These are phyloP conservation scores for Zaprionus obscuricornis DNA, from an alignment of 2,888 invertebrate species.

Conservation along the genomic window DNA sequence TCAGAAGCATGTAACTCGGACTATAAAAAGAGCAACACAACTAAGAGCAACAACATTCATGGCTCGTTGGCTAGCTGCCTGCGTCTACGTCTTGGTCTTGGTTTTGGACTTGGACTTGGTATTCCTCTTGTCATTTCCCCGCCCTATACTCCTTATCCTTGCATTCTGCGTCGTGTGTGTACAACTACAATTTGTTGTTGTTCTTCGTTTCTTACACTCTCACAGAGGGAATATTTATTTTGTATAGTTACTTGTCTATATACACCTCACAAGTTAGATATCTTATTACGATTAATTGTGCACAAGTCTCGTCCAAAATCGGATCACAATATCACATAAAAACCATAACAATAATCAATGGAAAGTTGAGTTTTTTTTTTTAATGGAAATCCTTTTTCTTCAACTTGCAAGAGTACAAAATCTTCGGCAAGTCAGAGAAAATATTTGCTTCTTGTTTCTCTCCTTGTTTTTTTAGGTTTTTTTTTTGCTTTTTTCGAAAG, in stretches of 20 bases:
- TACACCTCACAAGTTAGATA: too few species aligned
- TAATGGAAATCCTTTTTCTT: too few species aligned
- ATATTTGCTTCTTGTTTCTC: neutral
- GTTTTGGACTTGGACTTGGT: too few species aligned
- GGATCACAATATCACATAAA: too few species aligned
- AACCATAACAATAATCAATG: too few species aligned
- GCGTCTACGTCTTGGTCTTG: conserved; percentile 14
- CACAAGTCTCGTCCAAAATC: too few species aligned
- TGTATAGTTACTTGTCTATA: too few species aligned
- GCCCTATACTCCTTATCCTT: neutral
- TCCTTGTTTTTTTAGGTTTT: conserved; percentile 8
- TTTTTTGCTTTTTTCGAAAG: conserved; percentile 42
- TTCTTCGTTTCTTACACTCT: conserved; percentile 22
- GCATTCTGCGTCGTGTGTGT: conserved; percentile 16
- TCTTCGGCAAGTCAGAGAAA: too few species aligned
- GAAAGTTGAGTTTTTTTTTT: too few species aligned
- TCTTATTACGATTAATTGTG: too few species aligned
- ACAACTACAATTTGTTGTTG: conserved; percentile 60
- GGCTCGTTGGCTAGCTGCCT: conserved; percentile 62
- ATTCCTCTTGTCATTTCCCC: neutral
- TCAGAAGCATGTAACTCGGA: conserved; percentile 54
- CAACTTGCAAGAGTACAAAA: too few species aligned
- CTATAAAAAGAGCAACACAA: conserved; percentile 72
- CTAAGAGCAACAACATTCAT: conserved; percentile 74
- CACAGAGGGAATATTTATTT: too few species aligned